Percentiles rank a stretch among this genome's conserved stretches.
Evolutionary conservation across 2,888 invertebrate genomes (phyloP).

Genomic region (Stegana nigrithorax): DNA sequence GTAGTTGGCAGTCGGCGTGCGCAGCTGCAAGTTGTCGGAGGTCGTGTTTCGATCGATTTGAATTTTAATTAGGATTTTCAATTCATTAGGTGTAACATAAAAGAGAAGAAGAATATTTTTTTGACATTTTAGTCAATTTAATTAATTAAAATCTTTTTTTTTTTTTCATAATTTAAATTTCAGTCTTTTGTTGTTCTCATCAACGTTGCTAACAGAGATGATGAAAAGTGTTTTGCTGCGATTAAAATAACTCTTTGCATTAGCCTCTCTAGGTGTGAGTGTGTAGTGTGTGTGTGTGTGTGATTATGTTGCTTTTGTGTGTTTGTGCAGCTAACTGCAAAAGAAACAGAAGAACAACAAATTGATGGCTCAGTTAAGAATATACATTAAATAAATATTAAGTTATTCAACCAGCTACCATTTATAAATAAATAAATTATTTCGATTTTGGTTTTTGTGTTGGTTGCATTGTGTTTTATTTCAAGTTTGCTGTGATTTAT

Average conservation of each 20-base stretch:
- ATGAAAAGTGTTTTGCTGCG: too few species aligned
- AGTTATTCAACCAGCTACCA: too few species aligned
- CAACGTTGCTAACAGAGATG: too few species aligned
- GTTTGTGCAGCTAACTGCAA: background rate
- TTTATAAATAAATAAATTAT: background rate
- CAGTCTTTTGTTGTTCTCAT: background rate
- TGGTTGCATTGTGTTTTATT: background rate
- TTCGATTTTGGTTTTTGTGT: constrained; percentile 14
- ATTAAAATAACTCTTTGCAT: too few species aligned
- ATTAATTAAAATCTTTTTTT: background rate
- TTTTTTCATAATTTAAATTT: background rate
- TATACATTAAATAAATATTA: too few species aligned
- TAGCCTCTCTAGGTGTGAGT: background rate
- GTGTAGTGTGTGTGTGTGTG: background rate
- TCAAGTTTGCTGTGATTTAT: background rate
- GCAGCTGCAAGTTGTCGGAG: constrained; percentile 38
- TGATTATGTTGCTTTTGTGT: background rate
- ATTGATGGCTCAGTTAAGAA: background rate
- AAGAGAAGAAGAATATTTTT: background rate
- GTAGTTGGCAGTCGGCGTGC: constrained; percentile 38
- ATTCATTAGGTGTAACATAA: background rate
- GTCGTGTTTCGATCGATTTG: background rate
- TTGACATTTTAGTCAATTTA: background rate
- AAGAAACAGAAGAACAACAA: background rate
- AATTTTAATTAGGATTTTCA: background rate